Percentiles rank a stretch among this genome's conserved stretches.
Evolutionary conservation across 2,797 vertebrate genomes (phyloP).

Genomic region (Amblyraja radiata): DNA sequence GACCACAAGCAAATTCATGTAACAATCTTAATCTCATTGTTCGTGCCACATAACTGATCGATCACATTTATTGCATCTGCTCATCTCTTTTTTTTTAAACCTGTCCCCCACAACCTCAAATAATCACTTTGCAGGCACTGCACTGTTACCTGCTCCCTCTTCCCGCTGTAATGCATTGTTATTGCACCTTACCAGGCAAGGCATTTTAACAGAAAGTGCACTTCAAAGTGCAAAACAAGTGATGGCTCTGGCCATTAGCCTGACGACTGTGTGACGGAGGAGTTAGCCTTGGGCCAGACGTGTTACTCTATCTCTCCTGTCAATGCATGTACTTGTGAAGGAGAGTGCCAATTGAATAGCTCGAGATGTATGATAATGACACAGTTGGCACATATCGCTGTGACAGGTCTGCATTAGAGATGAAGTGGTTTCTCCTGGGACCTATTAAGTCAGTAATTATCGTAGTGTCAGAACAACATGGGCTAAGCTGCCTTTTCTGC

Average conservation of each 20-base stretch:
- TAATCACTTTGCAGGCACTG: not conserved
- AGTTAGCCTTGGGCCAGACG: not conserved
- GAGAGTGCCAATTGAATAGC: not conserved
- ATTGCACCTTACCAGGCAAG: not conserved
- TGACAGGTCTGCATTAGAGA: not conserved
- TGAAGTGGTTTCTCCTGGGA: not conserved
- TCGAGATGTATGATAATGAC: slow-evolving; percentile 10
- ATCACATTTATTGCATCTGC: not conserved
- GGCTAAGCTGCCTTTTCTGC: not conserved
- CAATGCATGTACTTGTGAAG: not conserved
- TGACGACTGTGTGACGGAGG: not conserved
- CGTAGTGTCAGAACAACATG: not conserved
- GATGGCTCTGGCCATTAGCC: not conserved
- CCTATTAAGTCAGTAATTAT: slow-evolving; percentile 4
- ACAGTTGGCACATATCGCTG: not conserved
- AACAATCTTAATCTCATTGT: not conserved
- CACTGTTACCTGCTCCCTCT: not conserved
- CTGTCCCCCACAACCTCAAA: not conserved
- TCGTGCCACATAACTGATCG: not conserved
- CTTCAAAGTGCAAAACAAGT: not conserved
- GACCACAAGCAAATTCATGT: not conserved
- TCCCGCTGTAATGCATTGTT: not conserved
- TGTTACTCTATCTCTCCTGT: not conserved
- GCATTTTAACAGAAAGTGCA: not conserved
- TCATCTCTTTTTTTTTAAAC: no score